Conservation (phyloP, 92 coral and sea anemone genomes). For the Zoanthus gigantus region DNA sequence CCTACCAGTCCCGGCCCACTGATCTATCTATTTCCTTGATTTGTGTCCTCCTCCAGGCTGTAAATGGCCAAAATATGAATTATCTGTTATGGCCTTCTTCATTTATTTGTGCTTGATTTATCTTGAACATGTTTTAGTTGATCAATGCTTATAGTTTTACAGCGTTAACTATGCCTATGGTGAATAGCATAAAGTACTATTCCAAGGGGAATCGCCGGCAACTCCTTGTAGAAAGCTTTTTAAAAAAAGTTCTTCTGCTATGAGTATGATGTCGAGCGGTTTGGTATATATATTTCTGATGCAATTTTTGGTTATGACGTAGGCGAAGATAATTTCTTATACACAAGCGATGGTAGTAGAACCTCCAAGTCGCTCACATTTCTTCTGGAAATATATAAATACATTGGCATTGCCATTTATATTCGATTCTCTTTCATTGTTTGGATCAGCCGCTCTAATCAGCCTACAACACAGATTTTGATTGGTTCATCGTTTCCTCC, state of each 20-base stretch:
- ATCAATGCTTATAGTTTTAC: conserved; percentile 71
- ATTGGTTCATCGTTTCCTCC: conserved; percentile 5
- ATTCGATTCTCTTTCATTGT: too few relatives aligned
- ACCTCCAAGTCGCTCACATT: conserved; percentile 75
- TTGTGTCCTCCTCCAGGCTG: neutral
- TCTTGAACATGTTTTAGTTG: conserved; percentile 46
- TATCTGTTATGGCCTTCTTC: conserved; percentile 13
- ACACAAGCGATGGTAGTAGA: conserved; percentile 56
- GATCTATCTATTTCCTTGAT: too few relatives aligned
- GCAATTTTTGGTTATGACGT: conserved; percentile 69
- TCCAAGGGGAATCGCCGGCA: conserved; percentile 68
- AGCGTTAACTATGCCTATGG: conserved; percentile 57
- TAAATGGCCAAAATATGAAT: too few relatives aligned
- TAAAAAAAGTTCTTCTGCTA: conserved; percentile 53
- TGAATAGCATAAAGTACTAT: conserved; percentile 81
- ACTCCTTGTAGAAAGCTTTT: conserved; percentile 36
- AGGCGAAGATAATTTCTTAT: conserved; percentile 77
- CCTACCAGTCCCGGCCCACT: too few relatives aligned
- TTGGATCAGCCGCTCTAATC: too few relatives aligned
- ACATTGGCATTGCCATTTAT: too few relatives aligned
- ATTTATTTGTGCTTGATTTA: neutral
- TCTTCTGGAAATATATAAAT: conserved; percentile 71
- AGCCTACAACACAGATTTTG: neutral
- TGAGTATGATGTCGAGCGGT: conserved; percentile 74
- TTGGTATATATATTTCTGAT: conserved; percentile 79